A percentile compares a stretch with the other conserved stretches of the same genome.
phyloP scores from a whole-genome alignment of 2,888 invertebrate species.

The Caenorhabditis parvicauda region DNA sequence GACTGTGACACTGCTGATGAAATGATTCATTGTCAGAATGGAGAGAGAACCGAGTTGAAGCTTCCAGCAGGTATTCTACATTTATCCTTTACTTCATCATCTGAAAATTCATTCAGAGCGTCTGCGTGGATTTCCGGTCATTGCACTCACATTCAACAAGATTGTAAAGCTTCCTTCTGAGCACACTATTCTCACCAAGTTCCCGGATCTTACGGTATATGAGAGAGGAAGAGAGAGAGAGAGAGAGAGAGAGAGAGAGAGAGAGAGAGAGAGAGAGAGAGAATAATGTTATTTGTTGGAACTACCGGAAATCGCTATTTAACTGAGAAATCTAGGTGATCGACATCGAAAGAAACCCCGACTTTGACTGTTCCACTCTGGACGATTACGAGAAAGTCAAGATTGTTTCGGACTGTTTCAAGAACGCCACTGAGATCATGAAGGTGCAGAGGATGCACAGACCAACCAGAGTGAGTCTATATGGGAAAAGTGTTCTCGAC shows the following conservation, averaged over 20 bases:
- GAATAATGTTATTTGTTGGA: too few species aligned
- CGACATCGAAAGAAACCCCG: conserved; percentile 52
- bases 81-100: conserved; percentile 16
- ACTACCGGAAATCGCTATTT: too few species aligned
- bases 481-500: not conserved
- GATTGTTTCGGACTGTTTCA: conserved; percentile 44
- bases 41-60: conserved; percentile 35
- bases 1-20: conserved; percentile 57
- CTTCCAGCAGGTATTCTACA: conserved; percentile 28
- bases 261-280: too few species aligned
- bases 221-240: too few species aligned
- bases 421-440: conserved; percentile 38
- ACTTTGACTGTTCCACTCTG: conserved; percentile 49
- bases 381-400: conserved; percentile 38
- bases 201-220: conserved; percentile 55
- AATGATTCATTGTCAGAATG: conserved; percentile 56
- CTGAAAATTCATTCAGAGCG: too few species aligned
- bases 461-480: conserved; percentile 27
- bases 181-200: conserved; percentile 47
- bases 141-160: conserved; percentile 52
- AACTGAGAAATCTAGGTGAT: conserved; percentile 45
- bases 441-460: conserved; percentile 36
- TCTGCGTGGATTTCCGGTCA: conserved; percentile 51
- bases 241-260: too few species aligned
- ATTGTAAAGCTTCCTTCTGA: conserved; percentile 46